A percentile compares a stretch with the other conserved stretches of the same genome.
phyloP scores from a whole-genome alignment of 2,113 vertebrate genomes.

The Zosterops pallidus region DNA sequence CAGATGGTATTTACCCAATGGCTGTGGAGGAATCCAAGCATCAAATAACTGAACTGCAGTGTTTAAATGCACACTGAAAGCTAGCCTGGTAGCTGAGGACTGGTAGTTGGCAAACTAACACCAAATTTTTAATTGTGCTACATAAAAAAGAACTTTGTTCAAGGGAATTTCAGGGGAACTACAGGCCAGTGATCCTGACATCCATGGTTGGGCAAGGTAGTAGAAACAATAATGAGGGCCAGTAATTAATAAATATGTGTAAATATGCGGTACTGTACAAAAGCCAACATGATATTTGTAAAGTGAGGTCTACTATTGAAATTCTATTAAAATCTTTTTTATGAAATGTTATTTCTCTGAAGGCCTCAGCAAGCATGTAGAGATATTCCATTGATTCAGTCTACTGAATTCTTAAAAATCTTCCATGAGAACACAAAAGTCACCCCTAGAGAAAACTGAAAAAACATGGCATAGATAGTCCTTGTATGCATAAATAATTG shows the following conservation, averaged over 20 bases:
- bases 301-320: not conserved
- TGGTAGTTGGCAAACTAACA: not conserved
- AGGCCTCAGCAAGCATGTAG: not conserved
- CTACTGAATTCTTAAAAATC: not conserved
- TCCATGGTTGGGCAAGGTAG: not conserved
- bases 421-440: not conserved
- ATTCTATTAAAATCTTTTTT: not conserved
- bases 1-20: not conserved
- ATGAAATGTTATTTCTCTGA: not conserved
- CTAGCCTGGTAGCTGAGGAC: not conserved
- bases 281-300: not conserved
- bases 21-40: not conserved
- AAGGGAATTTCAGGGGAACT: not conserved
- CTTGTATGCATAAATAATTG: not conserved
- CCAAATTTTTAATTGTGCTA: not conserved
- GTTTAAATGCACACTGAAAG: not conserved
- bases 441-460: not conserved
- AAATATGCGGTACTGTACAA: not conserved
- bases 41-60: not conserved
- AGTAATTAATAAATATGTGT: not conserved
- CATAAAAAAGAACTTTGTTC: not conserved
- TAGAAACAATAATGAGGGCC: not conserved
- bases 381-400: not conserved
- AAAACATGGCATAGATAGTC: not conserved
- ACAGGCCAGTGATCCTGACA: accelerated